Evolutionary conservation across 2,888 invertebrate species (phyloP).

Genomic region (Metacarcinus magister): DNA sequence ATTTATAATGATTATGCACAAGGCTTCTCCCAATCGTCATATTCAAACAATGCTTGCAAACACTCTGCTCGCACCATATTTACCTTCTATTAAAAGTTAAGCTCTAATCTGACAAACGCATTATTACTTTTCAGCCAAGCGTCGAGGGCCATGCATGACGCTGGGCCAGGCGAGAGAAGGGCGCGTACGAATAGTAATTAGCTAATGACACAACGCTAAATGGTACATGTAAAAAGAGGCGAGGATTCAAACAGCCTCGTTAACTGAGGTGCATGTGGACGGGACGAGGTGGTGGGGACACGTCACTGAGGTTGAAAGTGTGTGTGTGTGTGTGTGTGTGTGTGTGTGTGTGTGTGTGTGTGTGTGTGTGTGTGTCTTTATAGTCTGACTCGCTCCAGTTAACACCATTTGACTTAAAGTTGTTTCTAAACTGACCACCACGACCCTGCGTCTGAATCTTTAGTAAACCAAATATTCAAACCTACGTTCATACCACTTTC

Average conservation of each 20-base stretch:
- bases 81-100: background rate
- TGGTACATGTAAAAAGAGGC: background rate
- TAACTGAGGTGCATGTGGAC: background rate
- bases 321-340: background rate
- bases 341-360: slow-evolving; percentile 30
- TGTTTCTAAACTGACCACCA: too few relatives aligned
- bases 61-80: background rate
- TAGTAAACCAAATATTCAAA: too few relatives aligned
- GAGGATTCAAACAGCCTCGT: background rate
- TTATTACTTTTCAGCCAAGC: background rate
- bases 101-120: background rate
- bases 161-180: background rate
- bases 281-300: too few relatives aligned
- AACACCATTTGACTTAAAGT: too few relatives aligned
- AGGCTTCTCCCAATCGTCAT: background rate
- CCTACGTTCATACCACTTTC: too few relatives aligned
- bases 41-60: background rate
- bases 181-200: background rate
- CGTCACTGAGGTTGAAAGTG: too few relatives aligned
- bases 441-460: too few relatives aligned
- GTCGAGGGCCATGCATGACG: background rate
- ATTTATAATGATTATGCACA: background rate
- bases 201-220: slow-evolving; percentile 8
- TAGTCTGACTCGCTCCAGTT: background rate
- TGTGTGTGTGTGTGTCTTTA: background rate